Evolutionary conservation across 2,888 invertebrate species (phyloP).

Genomic region (Anaspis maculata): DNA sequence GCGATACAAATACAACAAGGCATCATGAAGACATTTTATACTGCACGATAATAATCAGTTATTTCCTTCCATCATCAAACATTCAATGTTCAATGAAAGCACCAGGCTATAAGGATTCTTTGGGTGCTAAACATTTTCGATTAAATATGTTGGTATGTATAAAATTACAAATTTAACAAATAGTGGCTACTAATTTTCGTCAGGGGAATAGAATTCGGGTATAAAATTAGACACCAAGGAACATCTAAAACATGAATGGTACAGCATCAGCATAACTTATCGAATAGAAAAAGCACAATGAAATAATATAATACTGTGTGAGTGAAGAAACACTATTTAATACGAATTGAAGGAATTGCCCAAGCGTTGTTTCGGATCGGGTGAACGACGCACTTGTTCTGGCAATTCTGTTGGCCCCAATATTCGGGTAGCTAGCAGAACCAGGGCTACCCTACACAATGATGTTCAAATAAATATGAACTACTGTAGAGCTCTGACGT

Average conservation of each 20-base stretch:
- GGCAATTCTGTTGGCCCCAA: conserved; percentile 14
- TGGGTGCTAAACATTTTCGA: conserved; percentile 5
- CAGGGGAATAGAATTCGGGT: background rate
- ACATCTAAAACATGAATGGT: too few relatives aligned
- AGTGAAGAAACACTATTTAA: too few relatives aligned
- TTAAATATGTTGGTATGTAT: too few relatives aligned
- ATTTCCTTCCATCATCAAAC: conserved; percentile 5
- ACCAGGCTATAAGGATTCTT: conserved; percentile 7
- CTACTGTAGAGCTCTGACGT: conserved; percentile 8
- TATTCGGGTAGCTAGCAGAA: conserved; percentile 5
- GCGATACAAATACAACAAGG: conserved; percentile 17
- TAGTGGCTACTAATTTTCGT: background rate
- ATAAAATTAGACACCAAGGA: conserved; percentile 14
- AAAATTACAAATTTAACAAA: conserved; percentile 1
- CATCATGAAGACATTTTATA: conserved; percentile 18
- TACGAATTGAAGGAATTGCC: too few relatives aligned
- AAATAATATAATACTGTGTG: too few relatives aligned
- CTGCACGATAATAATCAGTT: background rate
- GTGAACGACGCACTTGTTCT: too few relatives aligned
- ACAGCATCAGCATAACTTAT: too few relatives aligned
- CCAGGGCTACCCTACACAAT: too few relatives aligned
- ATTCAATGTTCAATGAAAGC: conserved; percentile 12
- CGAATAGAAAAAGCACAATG: conserved; percentile 8
- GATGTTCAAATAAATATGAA: too few relatives aligned
- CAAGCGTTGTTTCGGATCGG: too few relatives aligned